phyloP scores from a whole-genome alignment of 30 jellyfish, hydroid and myxozoan genomes.

The Turritopsis rubra region DNA sequence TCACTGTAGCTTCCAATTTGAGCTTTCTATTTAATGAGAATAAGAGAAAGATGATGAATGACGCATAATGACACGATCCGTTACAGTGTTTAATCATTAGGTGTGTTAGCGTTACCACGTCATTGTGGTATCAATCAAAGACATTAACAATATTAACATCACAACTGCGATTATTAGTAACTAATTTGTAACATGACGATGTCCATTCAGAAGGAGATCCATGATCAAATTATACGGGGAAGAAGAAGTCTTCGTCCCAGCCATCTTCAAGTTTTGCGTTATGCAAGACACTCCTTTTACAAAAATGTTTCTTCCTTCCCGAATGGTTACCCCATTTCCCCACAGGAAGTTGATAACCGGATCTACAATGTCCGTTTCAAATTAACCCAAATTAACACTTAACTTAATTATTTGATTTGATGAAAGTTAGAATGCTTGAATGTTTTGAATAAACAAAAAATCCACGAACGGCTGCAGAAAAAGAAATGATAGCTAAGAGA shows the following conservation, averaged over 20 bases:
- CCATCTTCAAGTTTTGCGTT: no score
- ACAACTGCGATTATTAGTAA: not conserved
- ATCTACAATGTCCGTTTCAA: not conserved
- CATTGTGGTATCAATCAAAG: not conserved
- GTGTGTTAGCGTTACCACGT: not conserved
- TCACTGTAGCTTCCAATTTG: not conserved
- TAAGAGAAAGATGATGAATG: not conserved
- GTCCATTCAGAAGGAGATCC: not conserved
- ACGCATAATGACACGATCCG: not conserved
- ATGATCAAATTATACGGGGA: not conserved
- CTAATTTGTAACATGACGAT: not conserved
- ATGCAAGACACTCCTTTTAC: no score
- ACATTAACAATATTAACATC: not conserved
- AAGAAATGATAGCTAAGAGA: no score
- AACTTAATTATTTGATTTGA: not conserved
- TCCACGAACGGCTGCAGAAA: no score
- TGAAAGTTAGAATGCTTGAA: no score
- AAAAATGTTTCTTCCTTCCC: no score
- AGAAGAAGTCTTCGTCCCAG: no score
- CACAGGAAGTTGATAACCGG: not conserved
- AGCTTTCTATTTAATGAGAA: not conserved
- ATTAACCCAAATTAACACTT: not conserved
- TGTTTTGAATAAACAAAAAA: no score
- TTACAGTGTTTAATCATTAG: not conserved
- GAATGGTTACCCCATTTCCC: not conserved